Conservation (phyloP, 2,888 invertebrate species). For the Xestia c-nigrum region DNA sequence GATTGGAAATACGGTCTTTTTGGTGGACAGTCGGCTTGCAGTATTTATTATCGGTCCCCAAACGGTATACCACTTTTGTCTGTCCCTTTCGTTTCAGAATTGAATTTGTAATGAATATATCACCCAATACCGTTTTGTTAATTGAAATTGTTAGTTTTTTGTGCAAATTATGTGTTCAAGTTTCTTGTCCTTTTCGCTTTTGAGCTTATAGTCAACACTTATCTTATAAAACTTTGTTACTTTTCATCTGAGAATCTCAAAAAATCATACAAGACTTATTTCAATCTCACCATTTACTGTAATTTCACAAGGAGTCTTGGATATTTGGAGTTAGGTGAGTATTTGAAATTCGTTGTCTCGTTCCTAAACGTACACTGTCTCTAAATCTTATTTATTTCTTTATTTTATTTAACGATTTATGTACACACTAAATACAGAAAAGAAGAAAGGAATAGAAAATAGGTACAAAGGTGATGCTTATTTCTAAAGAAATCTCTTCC, state of each 20-base stretch:
- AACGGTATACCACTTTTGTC: slow-evolving; percentile 65
- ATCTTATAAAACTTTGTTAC: background rate
- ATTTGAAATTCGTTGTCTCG: background rate
- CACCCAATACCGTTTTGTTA: slow-evolving; percentile 29
- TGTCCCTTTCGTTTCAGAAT: slow-evolving; percentile 46
- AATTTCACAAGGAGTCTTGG: background rate
- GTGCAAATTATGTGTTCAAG: background rate
- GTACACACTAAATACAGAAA: too few relatives aligned
- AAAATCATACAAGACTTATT: background rate
- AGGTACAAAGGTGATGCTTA: too few relatives aligned
- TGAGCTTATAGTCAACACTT: background rate
- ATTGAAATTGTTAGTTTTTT: slow-evolving; percentile 46
- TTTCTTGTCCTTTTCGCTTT: background rate
- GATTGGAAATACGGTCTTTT: slow-evolving; percentile 79
- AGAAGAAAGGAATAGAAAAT: too few relatives aligned
- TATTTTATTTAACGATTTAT: too few relatives aligned
- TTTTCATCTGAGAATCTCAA: background rate
- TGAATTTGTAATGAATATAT: slow-evolving; percentile 47
- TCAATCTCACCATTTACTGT: background rate
- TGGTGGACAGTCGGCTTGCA: slow-evolving; percentile 70
- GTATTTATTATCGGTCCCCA: slow-evolving; percentile 69
- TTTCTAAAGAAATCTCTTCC: too few relatives aligned
- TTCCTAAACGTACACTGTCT: background rate
- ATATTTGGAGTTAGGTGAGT: too few relatives aligned
- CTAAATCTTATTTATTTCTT: too few relatives aligned